These are phyloP conservation scores for Melanotaenia maccullochi DNA, from an alignment of 2,797 vertebrate species.

Conservation along the genomic window DNA sequence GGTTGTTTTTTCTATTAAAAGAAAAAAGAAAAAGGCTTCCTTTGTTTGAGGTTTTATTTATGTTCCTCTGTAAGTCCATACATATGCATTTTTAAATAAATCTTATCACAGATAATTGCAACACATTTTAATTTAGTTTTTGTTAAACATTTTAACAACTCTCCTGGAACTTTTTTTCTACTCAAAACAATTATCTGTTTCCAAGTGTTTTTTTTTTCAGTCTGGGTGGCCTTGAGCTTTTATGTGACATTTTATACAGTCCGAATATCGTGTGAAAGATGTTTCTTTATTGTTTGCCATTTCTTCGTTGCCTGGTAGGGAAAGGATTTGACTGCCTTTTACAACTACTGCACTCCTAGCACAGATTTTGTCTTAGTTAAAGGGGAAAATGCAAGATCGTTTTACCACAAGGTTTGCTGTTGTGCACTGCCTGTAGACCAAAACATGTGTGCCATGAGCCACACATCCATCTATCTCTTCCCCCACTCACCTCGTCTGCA, in stretches of 20 bases:
- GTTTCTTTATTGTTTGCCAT: slow-evolving; percentile 21
- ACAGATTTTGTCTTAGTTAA: too few species aligned
- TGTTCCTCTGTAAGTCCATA: neutral
- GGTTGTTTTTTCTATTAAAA: slow-evolving; percentile 25
- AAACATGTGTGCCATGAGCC: too few species aligned
- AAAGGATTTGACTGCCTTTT: slow-evolving; percentile 35
- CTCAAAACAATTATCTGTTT: slow-evolving; percentile 21
- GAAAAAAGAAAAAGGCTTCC: slow-evolving; percentile 10
- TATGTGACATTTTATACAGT: slow-evolving; percentile 6
- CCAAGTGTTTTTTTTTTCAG: neutral
- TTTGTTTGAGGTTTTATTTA: slow-evolving; percentile 3
- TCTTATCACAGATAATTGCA: neutral
- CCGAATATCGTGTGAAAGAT: slow-evolving; percentile 14
- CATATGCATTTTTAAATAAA: slow-evolving; percentile 32
- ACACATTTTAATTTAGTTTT: slow-evolving; percentile 10
- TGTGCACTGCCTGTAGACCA: too few species aligned
- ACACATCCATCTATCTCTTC: too few species aligned
- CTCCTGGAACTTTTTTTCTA: neutral
- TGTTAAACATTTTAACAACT: neutral
- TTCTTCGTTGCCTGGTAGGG: slow-evolving; percentile 27
- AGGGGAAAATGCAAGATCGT: too few species aligned
- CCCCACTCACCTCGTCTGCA: too few species aligned
- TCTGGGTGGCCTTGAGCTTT: neutral
- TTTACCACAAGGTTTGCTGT: too few species aligned
- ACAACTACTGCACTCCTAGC: slow-evolving; percentile 7